These are phyloP conservation scores for Eretmodus cyanostictus DNA, from an alignment of 2,113 vertebrate genomes.

Conservation along the genomic window DNA sequence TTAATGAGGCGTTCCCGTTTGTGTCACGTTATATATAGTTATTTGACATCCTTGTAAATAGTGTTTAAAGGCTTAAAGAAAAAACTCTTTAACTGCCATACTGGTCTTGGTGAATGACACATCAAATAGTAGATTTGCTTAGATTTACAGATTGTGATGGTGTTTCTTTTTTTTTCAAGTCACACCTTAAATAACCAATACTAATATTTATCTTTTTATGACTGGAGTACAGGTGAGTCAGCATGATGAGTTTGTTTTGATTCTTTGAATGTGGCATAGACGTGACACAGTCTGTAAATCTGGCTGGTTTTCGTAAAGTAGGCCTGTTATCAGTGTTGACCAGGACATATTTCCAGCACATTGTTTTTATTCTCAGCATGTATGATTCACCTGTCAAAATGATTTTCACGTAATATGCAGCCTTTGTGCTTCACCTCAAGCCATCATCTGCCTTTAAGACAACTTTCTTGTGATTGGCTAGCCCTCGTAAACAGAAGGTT, in stretches of 20 bases:
- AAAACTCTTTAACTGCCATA: background rate
- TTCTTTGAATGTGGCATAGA: background rate
- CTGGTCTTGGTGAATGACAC: background rate
- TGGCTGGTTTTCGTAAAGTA: background rate
- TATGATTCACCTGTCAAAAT: background rate
- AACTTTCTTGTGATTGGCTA: background rate
- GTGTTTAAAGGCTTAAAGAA: background rate
- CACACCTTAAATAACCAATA: background rate
- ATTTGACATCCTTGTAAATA: background rate
- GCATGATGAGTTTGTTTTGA: background rate
- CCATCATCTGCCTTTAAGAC: background rate
- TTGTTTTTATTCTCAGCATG: background rate
- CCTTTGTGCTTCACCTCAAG: background rate
- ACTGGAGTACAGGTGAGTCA: background rate
- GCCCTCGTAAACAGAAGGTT: background rate
- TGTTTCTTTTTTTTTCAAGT: background rate
- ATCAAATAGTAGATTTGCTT: background rate
- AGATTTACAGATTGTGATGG: background rate
- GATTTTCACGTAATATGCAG: rapidly evolving
- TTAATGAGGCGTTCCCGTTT: background rate
- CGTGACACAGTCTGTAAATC: background rate
- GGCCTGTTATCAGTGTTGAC: background rate
- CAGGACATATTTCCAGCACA: background rate
- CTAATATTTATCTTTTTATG: background rate
- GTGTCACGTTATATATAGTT: background rate